Conservation (phyloP, 2,113 vertebrate genomes). For the Hiodon alosoides region DNA sequence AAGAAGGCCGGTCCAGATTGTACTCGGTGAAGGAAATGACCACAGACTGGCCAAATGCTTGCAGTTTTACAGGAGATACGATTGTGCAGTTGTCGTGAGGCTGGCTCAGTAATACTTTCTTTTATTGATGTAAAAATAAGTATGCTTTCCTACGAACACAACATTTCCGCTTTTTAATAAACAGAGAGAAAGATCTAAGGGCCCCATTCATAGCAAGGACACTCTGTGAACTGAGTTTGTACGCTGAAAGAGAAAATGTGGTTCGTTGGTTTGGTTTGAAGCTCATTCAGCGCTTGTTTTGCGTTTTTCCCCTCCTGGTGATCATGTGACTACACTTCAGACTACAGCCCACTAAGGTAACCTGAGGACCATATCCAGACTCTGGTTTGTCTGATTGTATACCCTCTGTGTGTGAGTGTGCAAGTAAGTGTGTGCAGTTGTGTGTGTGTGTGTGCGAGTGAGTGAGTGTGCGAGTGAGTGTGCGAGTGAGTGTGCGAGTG, state of each 20-base stretch:
- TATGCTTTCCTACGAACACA: slow-evolving; percentile 12
- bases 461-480: slow-evolving; percentile 23
- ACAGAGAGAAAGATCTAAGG: background rate
- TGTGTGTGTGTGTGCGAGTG: background rate
- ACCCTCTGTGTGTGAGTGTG: background rate
- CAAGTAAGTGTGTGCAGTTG: background rate
- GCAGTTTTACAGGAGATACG: background rate
- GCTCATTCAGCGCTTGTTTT: no score
- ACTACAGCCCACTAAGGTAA: no score
- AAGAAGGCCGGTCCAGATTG: background rate
- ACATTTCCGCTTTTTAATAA: background rate
- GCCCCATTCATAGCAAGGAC: no score
- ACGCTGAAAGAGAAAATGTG: no score
- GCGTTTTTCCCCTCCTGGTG: no score
- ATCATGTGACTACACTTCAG: no score
- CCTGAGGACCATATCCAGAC: no score
- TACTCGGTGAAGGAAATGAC: slow-evolving; percentile 12
- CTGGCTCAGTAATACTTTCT: background rate
- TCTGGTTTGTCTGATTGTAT: background rate
- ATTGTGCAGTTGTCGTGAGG: background rate
- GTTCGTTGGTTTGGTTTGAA: no score
- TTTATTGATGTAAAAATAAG: background rate
- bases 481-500: slow-evolving; percentile 8
- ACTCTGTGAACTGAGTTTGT: no score
- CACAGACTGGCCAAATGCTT: background rate